These are phyloP conservation scores for Zootermopsis nevadensis DNA, from an alignment of 2,888 invertebrate genomes.

Conservation along the genomic window DNA sequence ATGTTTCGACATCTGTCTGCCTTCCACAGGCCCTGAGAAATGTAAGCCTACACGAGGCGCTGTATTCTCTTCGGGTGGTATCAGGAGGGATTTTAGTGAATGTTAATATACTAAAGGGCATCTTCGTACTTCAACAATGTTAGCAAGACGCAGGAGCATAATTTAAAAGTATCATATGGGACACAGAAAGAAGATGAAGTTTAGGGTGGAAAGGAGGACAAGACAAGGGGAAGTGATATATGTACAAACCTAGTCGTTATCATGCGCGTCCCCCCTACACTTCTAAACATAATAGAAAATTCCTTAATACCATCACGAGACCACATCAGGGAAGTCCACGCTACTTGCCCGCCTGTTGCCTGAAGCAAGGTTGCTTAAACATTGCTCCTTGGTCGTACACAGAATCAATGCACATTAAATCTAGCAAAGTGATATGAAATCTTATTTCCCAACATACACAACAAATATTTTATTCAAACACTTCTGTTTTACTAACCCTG, in stretches of 20 bases:
- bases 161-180: neutral
- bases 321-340: neutral
- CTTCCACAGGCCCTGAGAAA: too few species aligned
- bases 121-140: neutral
- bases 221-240: slow-evolving; percentile 13
- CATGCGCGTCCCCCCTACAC: slow-evolving; percentile 14
- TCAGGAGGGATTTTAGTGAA: too few species aligned
- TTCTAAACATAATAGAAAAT: slow-evolving; percentile 48
- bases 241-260: slow-evolving; percentile 27
- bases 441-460: too few species aligned
- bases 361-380: neutral
- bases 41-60: too few species aligned
- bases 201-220: neutral
- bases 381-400: neutral
- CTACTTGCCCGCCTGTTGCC: slow-evolving; percentile 17
- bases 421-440: too few species aligned
- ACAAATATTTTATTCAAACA: too few species aligned
- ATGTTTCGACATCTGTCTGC: too few species aligned
- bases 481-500: too few species aligned
- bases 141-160: neutral
- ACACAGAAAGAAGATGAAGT: neutral
- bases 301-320: slow-evolving; percentile 48
- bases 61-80: too few species aligned
- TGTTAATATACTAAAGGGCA: too few species aligned
- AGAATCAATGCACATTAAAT: neutral